Percentiles rank a stretch among this genome's conserved stretches.
Evolutionary conservation across 2,888 invertebrate genomes (phyloP).

Genomic region (Scaptomyza flava): DNA sequence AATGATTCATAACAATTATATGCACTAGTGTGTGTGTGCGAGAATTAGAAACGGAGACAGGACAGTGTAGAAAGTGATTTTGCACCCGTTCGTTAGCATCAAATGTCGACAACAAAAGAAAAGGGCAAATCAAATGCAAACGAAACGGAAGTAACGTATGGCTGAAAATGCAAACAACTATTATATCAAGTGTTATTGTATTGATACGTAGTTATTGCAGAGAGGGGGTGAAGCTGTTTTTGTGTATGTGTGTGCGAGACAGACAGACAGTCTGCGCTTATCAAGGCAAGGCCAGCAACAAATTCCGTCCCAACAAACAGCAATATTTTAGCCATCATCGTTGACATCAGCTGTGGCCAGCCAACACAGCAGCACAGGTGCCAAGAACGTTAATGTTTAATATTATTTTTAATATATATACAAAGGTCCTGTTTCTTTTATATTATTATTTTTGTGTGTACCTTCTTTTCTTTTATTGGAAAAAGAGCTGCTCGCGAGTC

Average conservation of each 20-base stretch:
- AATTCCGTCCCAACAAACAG: slow-evolving; percentile 43
- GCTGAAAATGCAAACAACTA: slow-evolving; percentile 32
- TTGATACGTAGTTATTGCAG: slow-evolving; percentile 42
- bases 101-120: slow-evolving; percentile 27
- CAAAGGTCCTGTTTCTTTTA: slow-evolving; percentile 23
- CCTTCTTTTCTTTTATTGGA: slow-evolving; percentile 51
- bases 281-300: slow-evolving; percentile 63
- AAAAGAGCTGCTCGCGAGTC: slow-evolving; percentile 36
- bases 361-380: slow-evolving; percentile 11
- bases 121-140: slow-evolving; percentile 30
- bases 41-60: slow-evolving; percentile 18
- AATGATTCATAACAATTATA: slow-evolving; percentile 44
- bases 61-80: slow-evolving; percentile 24
- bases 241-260: slow-evolving; percentile 28
- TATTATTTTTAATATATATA: slow-evolving; percentile 15
- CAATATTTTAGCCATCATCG: slow-evolving; percentile 16
- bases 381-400: not conserved
- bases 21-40: slow-evolving; percentile 14
- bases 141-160: slow-evolving; percentile 28
- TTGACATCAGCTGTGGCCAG: slow-evolving; percentile 39
- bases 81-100: slow-evolving; percentile 13
- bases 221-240: slow-evolving; percentile 3
- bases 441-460: slow-evolving; percentile 46
- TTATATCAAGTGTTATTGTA: slow-evolving; percentile 15
- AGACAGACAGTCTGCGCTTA: slow-evolving; percentile 69